phyloP scores from a whole-genome alignment of 2,797 vertebrate species.

The Bovichtus variegatus region DNA sequence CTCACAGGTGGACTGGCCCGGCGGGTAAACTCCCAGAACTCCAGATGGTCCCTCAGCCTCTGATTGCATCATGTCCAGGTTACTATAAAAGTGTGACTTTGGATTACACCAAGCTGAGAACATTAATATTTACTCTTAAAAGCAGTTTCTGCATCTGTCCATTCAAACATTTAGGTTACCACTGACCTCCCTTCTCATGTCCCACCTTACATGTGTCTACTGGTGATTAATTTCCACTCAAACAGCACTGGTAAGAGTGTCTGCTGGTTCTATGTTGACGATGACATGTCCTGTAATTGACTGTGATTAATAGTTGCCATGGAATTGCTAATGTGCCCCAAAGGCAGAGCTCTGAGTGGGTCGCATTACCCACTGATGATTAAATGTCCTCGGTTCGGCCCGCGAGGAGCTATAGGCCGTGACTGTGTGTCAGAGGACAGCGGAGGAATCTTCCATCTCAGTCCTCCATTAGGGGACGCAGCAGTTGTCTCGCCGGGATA shows the following conservation, averaged over 20 bases:
- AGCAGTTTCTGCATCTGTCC: too few species aligned
- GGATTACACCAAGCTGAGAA: neutral
- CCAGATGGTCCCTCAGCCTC: conserved; percentile 39
- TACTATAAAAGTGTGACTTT: conserved; percentile 20
- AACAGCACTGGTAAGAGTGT: conserved; percentile 58
- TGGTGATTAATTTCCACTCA: conserved; percentile 58
- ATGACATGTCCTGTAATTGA: conserved; percentile 73
- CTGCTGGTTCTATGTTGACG: conserved; percentile 53
- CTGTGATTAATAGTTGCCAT: conserved; percentile 74
- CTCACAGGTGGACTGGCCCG: conserved; percentile 19
- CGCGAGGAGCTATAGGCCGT: conserved; percentile 45
- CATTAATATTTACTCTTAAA: neutral
- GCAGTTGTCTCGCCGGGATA: conserved; percentile 22
- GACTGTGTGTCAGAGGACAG: conserved; percentile 59
- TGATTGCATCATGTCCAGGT: neutral
- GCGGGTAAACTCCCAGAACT: conserved; percentile 15
- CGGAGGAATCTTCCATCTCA: conserved; percentile 56
- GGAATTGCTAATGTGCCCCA: conserved; percentile 73
- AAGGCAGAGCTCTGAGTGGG: conserved; percentile 59
- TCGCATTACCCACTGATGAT: conserved; percentile 71
- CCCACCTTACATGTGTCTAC: conserved; percentile 41
- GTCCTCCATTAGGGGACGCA: conserved; percentile 30
- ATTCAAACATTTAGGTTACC: too few species aligned
- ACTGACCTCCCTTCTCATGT: conserved; percentile 24
- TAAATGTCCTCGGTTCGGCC: conserved; percentile 58